phyloP scores from a whole-genome alignment of 2,888 invertebrate genomes.

The Magallana nippona region DNA sequence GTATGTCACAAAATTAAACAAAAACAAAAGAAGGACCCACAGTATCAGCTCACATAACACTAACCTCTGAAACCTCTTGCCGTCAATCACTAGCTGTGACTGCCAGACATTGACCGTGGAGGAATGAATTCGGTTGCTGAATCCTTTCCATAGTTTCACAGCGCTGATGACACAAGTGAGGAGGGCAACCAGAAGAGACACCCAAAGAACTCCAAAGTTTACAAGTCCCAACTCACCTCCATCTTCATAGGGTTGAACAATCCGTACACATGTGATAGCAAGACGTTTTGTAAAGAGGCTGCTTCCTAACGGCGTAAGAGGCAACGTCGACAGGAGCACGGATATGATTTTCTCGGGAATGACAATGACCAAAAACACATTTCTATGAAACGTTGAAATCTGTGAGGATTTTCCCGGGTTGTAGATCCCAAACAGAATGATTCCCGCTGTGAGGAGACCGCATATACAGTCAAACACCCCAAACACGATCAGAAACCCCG shows the following conservation, averaged over 20 bases:
- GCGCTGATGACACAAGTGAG: conserved; percentile 61
- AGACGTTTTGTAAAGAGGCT: conserved; percentile 49
- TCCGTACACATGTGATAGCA: conserved; percentile 65
- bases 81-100: conserved; percentile 65
- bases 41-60: conserved; percentile 59
- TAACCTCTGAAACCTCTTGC: conserved; percentile 62
- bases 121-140: conserved; percentile 69
- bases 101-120: conserved; percentile 72
- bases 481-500: conserved; percentile 67
- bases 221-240: conserved; percentile 65
- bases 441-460: conserved; percentile 61
- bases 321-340: conserved; percentile 62
- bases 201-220: conserved; percentile 63
- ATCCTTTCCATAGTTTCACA: conserved; percentile 67
- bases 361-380: conserved; percentile 61
- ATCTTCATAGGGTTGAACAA: conserved; percentile 59
- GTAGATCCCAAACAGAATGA: conserved; percentile 68
- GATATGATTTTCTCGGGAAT: conserved; percentile 66
- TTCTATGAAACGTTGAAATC: conserved; percentile 65
- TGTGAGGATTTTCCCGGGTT: conserved; percentile 71
- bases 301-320: conserved; percentile 62
- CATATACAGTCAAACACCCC: conserved; percentile 67
- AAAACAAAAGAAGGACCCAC: conserved; percentile 54
- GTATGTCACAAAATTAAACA: conserved; percentile 64
- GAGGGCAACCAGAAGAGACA: conserved; percentile 53